Evolutionary conservation across 2,113 vertebrate genomes (phyloP), one percentile per base, ranked within the genome.

Genomic region (Centropus unirufus): DNA sequence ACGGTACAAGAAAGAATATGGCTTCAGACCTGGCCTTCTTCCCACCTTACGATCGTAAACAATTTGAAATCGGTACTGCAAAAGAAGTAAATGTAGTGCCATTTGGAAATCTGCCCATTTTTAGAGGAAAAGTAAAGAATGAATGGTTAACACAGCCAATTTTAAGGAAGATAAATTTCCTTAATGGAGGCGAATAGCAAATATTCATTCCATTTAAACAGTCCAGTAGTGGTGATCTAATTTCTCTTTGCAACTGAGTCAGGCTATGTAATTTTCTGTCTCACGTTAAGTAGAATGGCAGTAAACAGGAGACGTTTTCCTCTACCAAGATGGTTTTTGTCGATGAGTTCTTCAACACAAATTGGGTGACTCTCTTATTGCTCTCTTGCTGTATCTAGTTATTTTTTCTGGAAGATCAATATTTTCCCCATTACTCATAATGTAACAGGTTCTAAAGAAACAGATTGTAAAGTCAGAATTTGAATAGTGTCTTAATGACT

Each of bases 161-260:
- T 89, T 87, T 79, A 72, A 91, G 76, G 86, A 83, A 91, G 67
- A 87, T 73, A 79, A 30, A 83, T 92, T 82, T 87, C 74, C 44
- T 47, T 91, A 75, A 75, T 66, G 61, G 87, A 67, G 47, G 61
- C 0, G 0, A 93, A 78, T n/a, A 58, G 79, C 68, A 79, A 96
- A 75, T 91, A 83, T 36, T 91, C 59, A 57, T 81, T 83, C 52
- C 27, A 4, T 86, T 57, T 62, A 83, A 83, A 1, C 36, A 66
- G 74, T n/a, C 69, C 74, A 42, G 78, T 30, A 7, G 54, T 68
- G 57, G 47, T 46, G 57, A 55, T 40, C 59, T 81, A 15, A 26
- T 82, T 83, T 40, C 64, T 42, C 62, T 47, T 21, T 44, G 46
- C 92, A 85, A 1, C 57, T 63, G 72, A 34, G 39, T 54, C 66